Evolutionary conservation across 2,888 invertebrate species (phyloP).

Genomic region (Dicroscelio sp.): DNA sequence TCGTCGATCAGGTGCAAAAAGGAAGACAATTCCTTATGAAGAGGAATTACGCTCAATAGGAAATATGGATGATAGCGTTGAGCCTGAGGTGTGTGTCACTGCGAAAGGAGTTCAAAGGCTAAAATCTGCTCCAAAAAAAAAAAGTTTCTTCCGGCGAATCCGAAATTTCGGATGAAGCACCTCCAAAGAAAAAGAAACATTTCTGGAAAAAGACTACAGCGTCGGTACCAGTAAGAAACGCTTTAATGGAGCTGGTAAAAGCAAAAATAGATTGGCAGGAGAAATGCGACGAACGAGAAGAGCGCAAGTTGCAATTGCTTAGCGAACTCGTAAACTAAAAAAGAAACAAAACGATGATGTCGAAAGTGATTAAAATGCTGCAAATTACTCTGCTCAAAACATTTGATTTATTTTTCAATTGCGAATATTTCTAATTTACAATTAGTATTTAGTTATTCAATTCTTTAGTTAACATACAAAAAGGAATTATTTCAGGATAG

Average conservation of each 20-base stretch:
- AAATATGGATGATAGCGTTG: background rate
- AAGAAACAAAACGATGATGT: background rate
- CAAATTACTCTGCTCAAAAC: background rate
- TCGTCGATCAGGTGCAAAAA: conserved; percentile 18
- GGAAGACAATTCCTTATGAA: conserved; percentile 29
- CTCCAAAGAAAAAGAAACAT: background rate
- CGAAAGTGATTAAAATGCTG: background rate
- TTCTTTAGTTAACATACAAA: too few relatives aligned
- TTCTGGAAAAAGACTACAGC: background rate
- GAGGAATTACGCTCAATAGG: conserved; percentile 15
- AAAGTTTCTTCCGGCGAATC: background rate
- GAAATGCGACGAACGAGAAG: background rate
- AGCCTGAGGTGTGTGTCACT: background rate
- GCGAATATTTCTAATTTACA: too few relatives aligned
- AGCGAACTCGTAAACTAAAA: background rate
- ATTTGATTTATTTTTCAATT: too few relatives aligned
- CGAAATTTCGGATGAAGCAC: background rate
- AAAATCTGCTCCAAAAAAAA: background rate
- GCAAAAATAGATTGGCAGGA: background rate
- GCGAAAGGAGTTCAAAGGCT: background rate
- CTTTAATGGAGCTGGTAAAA: background rate
- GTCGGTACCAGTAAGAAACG: background rate
- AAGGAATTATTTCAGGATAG: too few relatives aligned
- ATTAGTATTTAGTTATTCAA: too few relatives aligned
- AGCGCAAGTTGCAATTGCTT: background rate